These are phyloP conservation scores for Chiloscyllium punctatum DNA, from an alignment of 2,797 vertebrate species.

Conservation along the genomic window DNA sequence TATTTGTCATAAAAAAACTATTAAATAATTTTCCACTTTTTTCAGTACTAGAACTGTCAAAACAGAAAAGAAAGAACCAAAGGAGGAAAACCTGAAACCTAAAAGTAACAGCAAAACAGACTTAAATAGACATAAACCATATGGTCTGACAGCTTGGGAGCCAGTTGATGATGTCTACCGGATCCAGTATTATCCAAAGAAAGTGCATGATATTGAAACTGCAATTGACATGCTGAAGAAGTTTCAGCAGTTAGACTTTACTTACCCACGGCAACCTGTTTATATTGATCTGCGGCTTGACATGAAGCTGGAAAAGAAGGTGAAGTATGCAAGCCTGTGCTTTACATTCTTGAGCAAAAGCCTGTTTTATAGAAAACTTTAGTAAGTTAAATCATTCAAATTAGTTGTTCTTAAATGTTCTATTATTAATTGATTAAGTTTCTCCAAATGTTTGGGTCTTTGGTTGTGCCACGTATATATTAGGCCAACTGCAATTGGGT, in stretches of 20 bases:
- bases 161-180: constrained; percentile 85
- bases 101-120: constrained; percentile 53
- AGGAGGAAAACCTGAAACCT: constrained; percentile 43
- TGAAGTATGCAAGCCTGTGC: constrained; percentile 46
- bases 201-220: constrained; percentile 48
- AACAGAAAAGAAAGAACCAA: constrained; percentile 50
- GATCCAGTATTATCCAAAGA: constrained; percentile 61
- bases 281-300: constrained; percentile 73
- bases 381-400: neutral
- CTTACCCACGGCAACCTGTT: constrained; percentile 62
- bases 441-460: neutral
- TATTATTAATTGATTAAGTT: neutral
- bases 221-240: constrained; percentile 75
- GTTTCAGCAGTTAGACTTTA: constrained; percentile 77
- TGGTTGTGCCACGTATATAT: neutral
- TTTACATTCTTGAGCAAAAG: neutral
- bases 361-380: neutral
- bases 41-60: constrained; percentile 50
- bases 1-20: neutral
- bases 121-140: constrained; percentile 52
- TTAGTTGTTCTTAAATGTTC: constrained; percentile 32
- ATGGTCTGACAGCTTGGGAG: constrained; percentile 55
- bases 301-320: constrained; percentile 84
- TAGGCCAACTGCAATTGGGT: neutral
- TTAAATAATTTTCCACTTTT: neutral